Conservation (phyloP, 2,797 vertebrate genomes). For the Spinus olivaceus region DNA sequence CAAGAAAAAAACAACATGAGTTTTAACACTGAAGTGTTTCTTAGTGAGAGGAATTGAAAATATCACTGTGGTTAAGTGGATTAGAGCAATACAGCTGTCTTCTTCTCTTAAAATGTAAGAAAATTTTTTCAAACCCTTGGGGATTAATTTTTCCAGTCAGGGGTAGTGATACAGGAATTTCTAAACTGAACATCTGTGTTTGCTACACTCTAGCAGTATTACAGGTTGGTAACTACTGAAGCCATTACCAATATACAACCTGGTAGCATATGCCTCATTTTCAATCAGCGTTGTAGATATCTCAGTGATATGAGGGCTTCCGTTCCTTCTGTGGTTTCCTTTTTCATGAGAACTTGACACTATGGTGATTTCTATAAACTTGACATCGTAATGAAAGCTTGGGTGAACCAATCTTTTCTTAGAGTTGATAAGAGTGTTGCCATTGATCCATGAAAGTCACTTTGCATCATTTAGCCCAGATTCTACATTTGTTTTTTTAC, state of each 20-base stretch:
- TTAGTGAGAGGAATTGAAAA: neutral
- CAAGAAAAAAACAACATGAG: neutral
- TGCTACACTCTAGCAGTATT: neutral
- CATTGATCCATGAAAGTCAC: neutral
- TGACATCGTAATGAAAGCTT: neutral
- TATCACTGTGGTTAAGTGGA: neutral
- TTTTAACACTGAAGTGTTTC: neutral
- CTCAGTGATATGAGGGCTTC: neutral
- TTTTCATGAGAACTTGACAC: neutral
- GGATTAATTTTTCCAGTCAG: neutral
- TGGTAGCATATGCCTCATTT: neutral
- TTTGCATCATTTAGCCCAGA: neutral
- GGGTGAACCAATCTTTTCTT: neutral
- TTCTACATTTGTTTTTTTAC: neutral
- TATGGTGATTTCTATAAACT: neutral
- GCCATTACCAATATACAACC: neutral
- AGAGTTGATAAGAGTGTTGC: neutral
- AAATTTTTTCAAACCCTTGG: neutral
- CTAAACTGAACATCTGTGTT: neutral
- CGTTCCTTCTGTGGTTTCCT: neutral
- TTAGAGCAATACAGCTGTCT: neutral
- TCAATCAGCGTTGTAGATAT: fast-evolving
- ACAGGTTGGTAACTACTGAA: neutral
- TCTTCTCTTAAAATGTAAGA: neutral
- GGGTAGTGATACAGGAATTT: neutral